Evolutionary conservation across 2,113 vertebrate genomes (phyloP), one percentile per base, ranked within the genome.

Genomic region (Eptatretus burgeri): DNA sequence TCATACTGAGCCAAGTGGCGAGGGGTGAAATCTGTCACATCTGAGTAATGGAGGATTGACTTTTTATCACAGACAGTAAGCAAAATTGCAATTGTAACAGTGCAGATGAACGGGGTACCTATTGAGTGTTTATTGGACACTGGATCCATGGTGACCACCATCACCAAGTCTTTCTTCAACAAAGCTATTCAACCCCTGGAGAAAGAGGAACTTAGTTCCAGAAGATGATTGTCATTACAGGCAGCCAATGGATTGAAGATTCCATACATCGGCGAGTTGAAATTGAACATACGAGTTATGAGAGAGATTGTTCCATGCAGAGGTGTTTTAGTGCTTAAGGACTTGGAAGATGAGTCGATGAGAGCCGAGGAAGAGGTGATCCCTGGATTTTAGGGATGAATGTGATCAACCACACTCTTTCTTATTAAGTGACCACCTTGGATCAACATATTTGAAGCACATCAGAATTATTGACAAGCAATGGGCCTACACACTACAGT

Each of bases 211-310:
- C 10, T 64, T 11, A 13, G 5, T 9, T 12, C 12, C 10, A 10
- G 63, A 10, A 10, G 8, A 10, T 64, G 63, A 7, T 7, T 64
- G 11, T 13, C 9, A 5, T 50, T 7, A 5, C 2, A 51, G 3
- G 4, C 63, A 49, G 63, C 63, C 63, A 64, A 64, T 64, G 9
- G 63, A 17, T 17, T 64, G 14, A 50, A 49, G 3, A 64, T 64
- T 17, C 63, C 63, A 2, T 64, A 64, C 50, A 64, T 64, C 20
- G 63, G 17, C 63, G 5, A 64, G 5, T 64, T 5, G 63, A 5
- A 64, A 50, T 50, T 64, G 50, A 50, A 64, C 50, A 50, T 64
- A 5, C 5, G 9, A 19, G 14, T 50, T 13, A 13, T 49, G 27
- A 5, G 63, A 13, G 50, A 5, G 50, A 50, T 49, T 50, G 50